These are phyloP conservation scores for Lamellibrachia luymesi DNA, from an alignment of 1,140 invertebrate genomes.

Conservation along the genomic window DNA sequence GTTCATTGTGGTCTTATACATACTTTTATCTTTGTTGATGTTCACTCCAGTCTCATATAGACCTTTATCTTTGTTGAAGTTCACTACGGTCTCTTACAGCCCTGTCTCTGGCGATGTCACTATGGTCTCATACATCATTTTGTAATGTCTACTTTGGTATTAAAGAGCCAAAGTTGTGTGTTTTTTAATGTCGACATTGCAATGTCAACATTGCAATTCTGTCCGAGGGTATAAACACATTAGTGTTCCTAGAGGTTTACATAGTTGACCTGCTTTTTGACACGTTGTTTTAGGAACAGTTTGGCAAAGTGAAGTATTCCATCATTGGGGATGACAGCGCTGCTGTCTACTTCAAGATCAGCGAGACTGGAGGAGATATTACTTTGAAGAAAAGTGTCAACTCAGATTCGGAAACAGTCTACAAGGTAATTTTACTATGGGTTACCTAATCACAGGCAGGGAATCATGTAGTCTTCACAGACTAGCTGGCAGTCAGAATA, in stretches of 20 bases:
- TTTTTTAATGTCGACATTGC: not conserved
- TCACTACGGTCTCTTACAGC: too few species aligned
- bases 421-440: conserved; percentile 17
- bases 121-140: too few species aligned
- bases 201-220: not conserved
- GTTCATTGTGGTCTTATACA: not conserved
- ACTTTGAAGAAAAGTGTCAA: conserved; percentile 24
- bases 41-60: not conserved
- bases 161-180: too few species aligned
- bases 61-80: too few species aligned
- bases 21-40: not conserved
- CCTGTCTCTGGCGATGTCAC: too few species aligned
- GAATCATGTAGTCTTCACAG: too few species aligned
- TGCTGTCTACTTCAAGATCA: conserved; percentile 34
- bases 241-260: not conserved
- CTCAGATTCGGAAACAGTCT: conserved; percentile 13
- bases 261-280: not conserved
- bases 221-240: not conserved
- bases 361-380: conserved; percentile 32
- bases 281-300: conserved; percentile 16
- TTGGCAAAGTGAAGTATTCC: conserved; percentile 34
- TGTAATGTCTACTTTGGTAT: not conserved
- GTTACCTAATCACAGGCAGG: not conserved
- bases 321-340: conserved; percentile 48
- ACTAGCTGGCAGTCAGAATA: not conserved